Conservation (phyloP, 2,113 vertebrate species). For the Semnopithecus entellus region DNA sequence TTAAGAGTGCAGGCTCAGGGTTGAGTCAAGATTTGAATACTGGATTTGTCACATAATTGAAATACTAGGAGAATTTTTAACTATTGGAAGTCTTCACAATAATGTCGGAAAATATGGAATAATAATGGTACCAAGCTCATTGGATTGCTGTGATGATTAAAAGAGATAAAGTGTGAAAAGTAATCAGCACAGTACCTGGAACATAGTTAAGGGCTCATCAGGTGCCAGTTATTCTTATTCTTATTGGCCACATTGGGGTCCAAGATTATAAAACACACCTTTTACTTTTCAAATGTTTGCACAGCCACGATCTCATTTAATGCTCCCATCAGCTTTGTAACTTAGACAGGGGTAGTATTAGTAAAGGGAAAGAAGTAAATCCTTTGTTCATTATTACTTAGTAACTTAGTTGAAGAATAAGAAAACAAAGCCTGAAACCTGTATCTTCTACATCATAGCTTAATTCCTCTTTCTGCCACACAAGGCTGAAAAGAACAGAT, state of each 20-base stretch:
- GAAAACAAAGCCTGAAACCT: neutral
- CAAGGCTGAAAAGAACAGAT: neutral
- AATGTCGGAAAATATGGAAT: neutral
- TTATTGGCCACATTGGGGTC: neutral
- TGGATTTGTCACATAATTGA: neutral
- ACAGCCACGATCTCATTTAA: neutral
- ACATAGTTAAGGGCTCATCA: neutral
- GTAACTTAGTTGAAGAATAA: neutral
- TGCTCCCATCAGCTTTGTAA: neutral
- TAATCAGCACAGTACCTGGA: neutral
- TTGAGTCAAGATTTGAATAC: neutral
- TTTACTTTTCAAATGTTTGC: conserved; percentile 45
- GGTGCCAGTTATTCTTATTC: neutral
- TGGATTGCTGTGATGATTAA: neutral
- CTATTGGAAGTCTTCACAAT: neutral
- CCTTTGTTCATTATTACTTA: neutral
- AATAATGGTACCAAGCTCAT: neutral
- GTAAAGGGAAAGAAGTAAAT: neutral
- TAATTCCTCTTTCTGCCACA: neutral
- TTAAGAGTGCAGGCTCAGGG: neutral
- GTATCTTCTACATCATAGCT: neutral
- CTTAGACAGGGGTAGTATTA: neutral
- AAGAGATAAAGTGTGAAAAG: neutral
- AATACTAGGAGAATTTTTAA: neutral
- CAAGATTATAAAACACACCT: neutral